These are phyloP conservation scores for Microplitis manilae DNA, from an alignment of 2,888 invertebrate species.

Conservation along the genomic window DNA sequence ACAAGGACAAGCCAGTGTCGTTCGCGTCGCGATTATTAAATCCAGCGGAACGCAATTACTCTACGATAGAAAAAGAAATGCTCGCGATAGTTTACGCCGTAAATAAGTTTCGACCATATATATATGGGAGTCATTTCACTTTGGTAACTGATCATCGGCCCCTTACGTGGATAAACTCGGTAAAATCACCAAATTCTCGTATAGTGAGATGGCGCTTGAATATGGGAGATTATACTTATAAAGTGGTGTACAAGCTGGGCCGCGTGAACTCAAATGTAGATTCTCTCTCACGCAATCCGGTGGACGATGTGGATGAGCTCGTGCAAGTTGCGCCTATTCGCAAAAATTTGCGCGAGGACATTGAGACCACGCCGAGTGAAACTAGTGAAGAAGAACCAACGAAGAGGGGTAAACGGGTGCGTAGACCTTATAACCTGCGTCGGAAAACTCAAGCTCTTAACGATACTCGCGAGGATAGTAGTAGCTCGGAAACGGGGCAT, in stretches of 20 bases:
- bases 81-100: background rate
- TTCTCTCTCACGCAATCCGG: slow-evolving; percentile 5
- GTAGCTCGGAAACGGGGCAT: too few species aligned
- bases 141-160: slow-evolving; percentile 30
- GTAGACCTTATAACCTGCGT: background rate
- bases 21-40: slow-evolving; percentile 59
- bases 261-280: slow-evolving; percentile 4
- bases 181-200: background rate
- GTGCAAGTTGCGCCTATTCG: background rate
- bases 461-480: too few species aligned
- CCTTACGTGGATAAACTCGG: background rate
- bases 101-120: slow-evolving; percentile 6
- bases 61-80: slow-evolving; percentile 14
- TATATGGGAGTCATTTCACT: slow-evolving; percentile 2
- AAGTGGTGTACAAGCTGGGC: slow-evolving; percentile 59
- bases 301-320: background rate
- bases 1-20: slow-evolving; percentile 50
- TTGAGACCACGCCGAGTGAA: background rate
- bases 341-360: background rate
- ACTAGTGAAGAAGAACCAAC: background rate
- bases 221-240: slow-evolving; percentile 53
- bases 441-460: background rate
- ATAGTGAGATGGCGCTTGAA: background rate
- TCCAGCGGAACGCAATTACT: slow-evolving; percentile 51
- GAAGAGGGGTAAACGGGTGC: background rate